Percentiles rank a stretch among this genome's conserved stretches.
Conservation (phyloP, 1,140 invertebrate species). For the Ericerus pela region DNA sequence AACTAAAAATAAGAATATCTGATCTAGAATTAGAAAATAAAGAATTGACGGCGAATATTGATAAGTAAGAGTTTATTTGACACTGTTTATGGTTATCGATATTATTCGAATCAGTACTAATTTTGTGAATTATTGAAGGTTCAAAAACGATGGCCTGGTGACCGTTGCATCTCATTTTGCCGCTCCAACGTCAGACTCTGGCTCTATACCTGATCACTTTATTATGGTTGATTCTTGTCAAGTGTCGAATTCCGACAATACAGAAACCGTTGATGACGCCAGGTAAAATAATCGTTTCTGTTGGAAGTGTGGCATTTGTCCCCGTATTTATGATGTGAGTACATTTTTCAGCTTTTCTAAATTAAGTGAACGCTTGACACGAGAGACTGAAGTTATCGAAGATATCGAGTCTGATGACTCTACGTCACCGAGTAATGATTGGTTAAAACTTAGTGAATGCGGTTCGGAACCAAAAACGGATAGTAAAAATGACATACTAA, state of each 20-base stretch:
- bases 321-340: too few species aligned
- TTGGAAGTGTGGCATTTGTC: too few species aligned
- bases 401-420: constrained; percentile 2
- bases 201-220: constrained; percentile 1
- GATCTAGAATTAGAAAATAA: constrained; percentile 32
- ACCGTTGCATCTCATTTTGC: background rate
- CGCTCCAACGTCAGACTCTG: background rate
- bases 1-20: constrained; percentile 4
- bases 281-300: too few species aligned
- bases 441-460: background rate
- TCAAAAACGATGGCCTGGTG: background rate
- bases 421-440: background rate
- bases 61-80: constrained; percentile 14
- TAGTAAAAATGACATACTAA: background rate
- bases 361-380: too few species aligned
- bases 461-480: background rate
- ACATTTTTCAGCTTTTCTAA: too few species aligned
- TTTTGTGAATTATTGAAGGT: background rate
- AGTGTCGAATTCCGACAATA: background rate
- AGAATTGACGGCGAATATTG: constrained; percentile 27
- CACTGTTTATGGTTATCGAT: background rate
- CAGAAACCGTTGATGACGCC: background rate
- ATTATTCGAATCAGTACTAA: background rate
- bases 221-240: constrained; percentile 4
- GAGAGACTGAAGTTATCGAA: too few species aligned